Percentiles rank a stretch among this genome's conserved stretches.
These are phyloP conservation scores for Phenacoccus solenopsis DNA, from an alignment of 1,140 invertebrate species.

Conservation along the genomic window DNA sequence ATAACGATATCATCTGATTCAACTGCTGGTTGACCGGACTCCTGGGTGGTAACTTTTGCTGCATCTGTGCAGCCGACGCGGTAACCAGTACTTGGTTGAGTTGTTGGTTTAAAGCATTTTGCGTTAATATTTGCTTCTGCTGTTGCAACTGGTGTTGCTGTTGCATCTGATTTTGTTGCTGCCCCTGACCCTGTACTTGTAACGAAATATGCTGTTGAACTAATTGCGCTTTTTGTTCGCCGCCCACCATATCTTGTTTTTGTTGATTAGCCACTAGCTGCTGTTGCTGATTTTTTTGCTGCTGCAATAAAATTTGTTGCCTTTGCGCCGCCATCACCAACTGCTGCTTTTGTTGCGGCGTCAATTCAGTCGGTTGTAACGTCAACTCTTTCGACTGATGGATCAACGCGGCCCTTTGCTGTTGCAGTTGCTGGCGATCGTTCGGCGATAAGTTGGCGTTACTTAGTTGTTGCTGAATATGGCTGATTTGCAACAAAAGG, in stretches of 20 bases:
- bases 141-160: constrained; percentile 23
- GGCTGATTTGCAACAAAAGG: constrained; percentile 21
- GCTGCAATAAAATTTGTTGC: constrained; percentile 27
- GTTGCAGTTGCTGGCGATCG: constrained; percentile 24
- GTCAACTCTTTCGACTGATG: constrained; percentile 18
- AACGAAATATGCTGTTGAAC: constrained; percentile 11
- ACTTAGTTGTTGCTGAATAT: constrained; percentile 23
- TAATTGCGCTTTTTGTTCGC: constrained; percentile 19
- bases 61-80: constrained; percentile 10
- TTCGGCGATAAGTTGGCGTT: constrained; percentile 17
- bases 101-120: constrained; percentile 14
- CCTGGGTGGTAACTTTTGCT: constrained; percentile 20
- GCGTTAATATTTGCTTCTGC: constrained; percentile 25
- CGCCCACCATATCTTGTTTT: neutral
- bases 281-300: constrained; percentile 20
- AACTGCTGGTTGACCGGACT: constrained; percentile 25
- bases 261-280: constrained; percentile 20
- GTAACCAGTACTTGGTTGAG: constrained; percentile 10
- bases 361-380: constrained; percentile 21
- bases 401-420: neutral
- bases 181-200: constrained; percentile 20
- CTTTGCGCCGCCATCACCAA: constrained; percentile 23
- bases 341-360: constrained; percentile 24
- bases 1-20: neutral
- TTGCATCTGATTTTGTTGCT: constrained; percentile 22